These are phyloP conservation scores for Palythoa grandiflora DNA, from an alignment of 92 coral and sea anemone genomes.

Conservation along the genomic window DNA sequence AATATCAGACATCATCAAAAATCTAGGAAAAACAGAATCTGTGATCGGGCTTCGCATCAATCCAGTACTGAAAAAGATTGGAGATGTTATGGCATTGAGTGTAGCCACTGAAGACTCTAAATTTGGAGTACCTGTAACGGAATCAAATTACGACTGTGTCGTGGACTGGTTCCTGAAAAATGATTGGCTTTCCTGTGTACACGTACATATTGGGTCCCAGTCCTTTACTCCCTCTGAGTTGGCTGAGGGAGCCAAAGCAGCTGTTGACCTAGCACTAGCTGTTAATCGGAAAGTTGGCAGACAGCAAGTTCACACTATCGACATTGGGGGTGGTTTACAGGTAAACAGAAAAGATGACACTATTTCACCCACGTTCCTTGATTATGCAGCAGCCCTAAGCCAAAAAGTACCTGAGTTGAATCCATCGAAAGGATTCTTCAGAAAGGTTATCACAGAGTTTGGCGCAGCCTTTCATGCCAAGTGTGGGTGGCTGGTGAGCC, in stretches of 20 bases:
- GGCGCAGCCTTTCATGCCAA: constrained; percentile 91
- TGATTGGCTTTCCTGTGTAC: constrained; percentile 86
- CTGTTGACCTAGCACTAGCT: constrained; percentile 89
- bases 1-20: constrained; percentile 68
- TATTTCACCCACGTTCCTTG: constrained; percentile 71
- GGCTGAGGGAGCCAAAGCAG: constrained; percentile 70
- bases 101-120: constrained; percentile 83
- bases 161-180: constrained; percentile 73
- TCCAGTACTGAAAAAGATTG: constrained; percentile 76
- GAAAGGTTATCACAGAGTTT: constrained; percentile 88
- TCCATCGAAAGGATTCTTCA: constrained; percentile 86
- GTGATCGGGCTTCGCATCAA: constrained; percentile 86
- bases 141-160: constrained; percentile 67
- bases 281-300: constrained; percentile 76
- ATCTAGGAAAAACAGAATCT: constrained; percentile 63
- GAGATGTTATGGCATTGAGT: constrained; percentile 80
- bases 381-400: constrained; percentile 79
- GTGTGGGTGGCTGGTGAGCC: constrained; percentile 90
- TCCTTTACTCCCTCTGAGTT: constrained; percentile 76
- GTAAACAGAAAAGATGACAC: constrained; percentile 86
- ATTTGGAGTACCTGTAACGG: constrained; percentile 90
- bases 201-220: constrained; percentile 94
- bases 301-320: constrained; percentile 81
- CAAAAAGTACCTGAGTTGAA: constrained; percentile 82
- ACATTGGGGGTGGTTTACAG: constrained; percentile 95